Evolutionary conservation across 1,140 invertebrate genomes (phyloP).

Genomic region (Branchinecta lindahli): DNA sequence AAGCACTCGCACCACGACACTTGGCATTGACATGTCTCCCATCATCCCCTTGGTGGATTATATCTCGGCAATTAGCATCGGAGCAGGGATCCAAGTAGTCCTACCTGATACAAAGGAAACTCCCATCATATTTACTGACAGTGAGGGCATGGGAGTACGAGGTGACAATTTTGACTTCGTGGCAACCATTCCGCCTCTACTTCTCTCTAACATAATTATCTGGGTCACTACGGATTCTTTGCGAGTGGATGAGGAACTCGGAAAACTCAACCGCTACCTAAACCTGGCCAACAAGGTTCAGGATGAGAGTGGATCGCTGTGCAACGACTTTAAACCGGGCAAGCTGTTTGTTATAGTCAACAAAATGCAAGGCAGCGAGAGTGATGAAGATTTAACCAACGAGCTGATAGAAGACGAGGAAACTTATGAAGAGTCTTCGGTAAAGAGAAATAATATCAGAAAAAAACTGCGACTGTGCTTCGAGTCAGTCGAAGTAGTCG

Average conservation of each 20-base stretch:
- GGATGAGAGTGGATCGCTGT: not conserved
- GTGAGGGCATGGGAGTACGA: not conserved
- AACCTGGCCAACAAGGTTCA: slow-evolving; percentile 1
- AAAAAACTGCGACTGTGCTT: not conserved
- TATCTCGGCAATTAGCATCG: not conserved
- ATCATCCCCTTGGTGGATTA: not conserved
- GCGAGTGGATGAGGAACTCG: not conserved
- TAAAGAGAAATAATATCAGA: not conserved
- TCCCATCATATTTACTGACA: not conserved
- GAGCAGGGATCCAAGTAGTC: not conserved
- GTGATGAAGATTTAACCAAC: not conserved
- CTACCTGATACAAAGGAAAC: too few species aligned
- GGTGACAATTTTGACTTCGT: slow-evolving; percentile 4
- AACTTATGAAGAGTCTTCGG: not conserved
- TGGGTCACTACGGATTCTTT: not conserved
- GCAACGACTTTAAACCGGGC: not conserved
- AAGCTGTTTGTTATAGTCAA: too few species aligned
- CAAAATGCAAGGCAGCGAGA: not conserved
- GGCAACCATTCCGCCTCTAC: not conserved
- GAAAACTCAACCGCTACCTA: not conserved
- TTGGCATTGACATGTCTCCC: not conserved
- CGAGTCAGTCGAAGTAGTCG: not conserved
- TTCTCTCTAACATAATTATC: too few species aligned
- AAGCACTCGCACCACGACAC: not conserved
- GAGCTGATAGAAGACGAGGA: not conserved